Conservation (phyloP, 2,888 invertebrate genomes). For the Mayetiola destructor region DNA sequence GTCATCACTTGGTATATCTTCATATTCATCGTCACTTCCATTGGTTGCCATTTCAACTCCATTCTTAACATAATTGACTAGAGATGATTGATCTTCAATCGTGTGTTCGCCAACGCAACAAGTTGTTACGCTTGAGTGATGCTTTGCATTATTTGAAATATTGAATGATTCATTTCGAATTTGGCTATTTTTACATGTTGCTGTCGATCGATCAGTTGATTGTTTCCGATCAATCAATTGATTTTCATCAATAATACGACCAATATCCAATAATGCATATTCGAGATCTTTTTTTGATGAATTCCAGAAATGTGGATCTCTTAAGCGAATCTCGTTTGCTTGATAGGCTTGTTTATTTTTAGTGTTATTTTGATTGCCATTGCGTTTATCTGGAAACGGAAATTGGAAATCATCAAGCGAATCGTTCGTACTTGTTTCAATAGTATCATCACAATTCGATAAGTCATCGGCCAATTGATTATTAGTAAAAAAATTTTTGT, state of each 20-base stretch:
- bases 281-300: conserved; percentile 15
- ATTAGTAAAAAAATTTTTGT: neutral
- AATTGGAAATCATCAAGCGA: conserved; percentile 17
- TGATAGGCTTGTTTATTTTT: conserved; percentile 21
- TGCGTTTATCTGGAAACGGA: conserved; percentile 23
- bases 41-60: conserved; percentile 22
- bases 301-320: conserved; percentile 17
- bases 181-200: neutral
- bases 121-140: conserved; percentile 19
- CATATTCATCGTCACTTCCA: conserved; percentile 23
- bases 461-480: neutral
- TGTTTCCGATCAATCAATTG: too few species aligned
- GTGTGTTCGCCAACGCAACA: too few species aligned
- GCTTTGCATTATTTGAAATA: conserved; percentile 20
- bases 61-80: neutral
- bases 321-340: conserved; percentile 23
- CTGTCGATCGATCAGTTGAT: conserved; percentile 16
- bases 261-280: conserved; percentile 19
- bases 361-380: conserved; percentile 16
- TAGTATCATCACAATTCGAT: too few species aligned
- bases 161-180: conserved; percentile 16
- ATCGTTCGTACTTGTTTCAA: too few species aligned
- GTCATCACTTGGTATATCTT: conserved; percentile 22
- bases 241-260: too few species aligned
- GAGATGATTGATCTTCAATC: neutral